These are phyloP conservation scores for Octomys mimax DNA, from an alignment of 2,797 vertebrate genomes.

Conservation along the genomic window DNA sequence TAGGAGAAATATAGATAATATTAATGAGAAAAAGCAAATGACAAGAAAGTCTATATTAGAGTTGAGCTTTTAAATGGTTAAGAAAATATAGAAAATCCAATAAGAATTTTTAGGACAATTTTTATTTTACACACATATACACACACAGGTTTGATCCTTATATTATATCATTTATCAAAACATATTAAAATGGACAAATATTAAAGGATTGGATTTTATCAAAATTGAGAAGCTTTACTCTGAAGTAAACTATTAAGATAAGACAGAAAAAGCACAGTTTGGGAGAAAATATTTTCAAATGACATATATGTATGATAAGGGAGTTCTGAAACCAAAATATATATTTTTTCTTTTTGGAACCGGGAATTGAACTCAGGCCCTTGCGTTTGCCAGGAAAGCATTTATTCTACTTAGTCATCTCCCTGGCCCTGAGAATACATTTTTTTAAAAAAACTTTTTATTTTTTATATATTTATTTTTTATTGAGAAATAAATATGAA, in stretches of 20 bases:
- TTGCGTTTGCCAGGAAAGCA: too few relatives aligned
- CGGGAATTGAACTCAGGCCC: too few relatives aligned
- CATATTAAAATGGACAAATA: background rate
- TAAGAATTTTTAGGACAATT: background rate
- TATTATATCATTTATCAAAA: background rate
- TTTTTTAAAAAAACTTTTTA: too few relatives aligned
- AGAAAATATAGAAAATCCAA: background rate
- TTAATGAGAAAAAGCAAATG: background rate
- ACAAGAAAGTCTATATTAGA: background rate
- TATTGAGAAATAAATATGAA: too few relatives aligned
- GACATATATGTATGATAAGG: background rate
- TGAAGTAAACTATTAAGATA: background rate
- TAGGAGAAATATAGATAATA: background rate
- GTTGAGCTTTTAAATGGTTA: background rate
- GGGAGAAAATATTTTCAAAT: constrained; percentile 25
- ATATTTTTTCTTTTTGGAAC: too few relatives aligned
- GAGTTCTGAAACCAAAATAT: background rate
- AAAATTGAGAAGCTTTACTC: background rate
- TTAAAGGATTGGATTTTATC: background rate
- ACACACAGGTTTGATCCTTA: background rate
- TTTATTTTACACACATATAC: background rate
- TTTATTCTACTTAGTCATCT: too few relatives aligned
- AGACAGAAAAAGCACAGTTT: background rate
- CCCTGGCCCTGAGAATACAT: too few relatives aligned
- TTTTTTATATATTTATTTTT: too few relatives aligned